Evolutionary conservation across 2,113 vertebrate species (phyloP).

Genomic region (Malurus elegans): DNA sequence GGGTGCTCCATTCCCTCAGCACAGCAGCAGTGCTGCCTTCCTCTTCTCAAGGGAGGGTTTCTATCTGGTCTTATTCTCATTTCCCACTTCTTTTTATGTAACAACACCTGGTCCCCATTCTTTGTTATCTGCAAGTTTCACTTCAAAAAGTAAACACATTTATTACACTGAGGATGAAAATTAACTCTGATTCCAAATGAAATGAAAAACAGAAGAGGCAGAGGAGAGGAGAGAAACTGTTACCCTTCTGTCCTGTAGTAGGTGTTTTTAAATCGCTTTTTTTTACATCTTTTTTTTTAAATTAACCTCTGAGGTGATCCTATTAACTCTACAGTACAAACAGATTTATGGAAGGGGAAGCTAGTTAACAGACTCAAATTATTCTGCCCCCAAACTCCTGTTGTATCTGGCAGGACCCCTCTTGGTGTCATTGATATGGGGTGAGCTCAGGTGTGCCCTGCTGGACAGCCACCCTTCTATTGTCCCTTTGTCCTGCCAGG

Average conservation of each 20-base stretch:
- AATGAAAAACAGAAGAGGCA: neutral
- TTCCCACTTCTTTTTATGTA: neutral
- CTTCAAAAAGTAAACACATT: neutral
- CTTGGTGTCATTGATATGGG: rapidly evolving
- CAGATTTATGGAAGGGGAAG: neutral
- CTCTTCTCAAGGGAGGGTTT: neutral
- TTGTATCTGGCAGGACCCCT: neutral
- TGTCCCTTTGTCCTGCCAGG: neutral
- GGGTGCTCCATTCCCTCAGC: rapidly evolving
- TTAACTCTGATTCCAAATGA: neutral
- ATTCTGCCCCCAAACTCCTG: neutral
- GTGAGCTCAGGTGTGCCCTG: neutral
- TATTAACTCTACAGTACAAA: neutral
- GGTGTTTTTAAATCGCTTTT: neutral
- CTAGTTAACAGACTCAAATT: neutral
- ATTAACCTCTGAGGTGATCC: neutral
- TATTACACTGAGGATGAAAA: neutral
- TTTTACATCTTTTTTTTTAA: neutral
- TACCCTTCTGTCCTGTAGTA: neutral
- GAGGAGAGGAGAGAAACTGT: neutral
- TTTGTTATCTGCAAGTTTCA: neutral
- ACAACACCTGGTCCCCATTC: neutral
- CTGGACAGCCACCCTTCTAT: neutral
- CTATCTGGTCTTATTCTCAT: neutral
- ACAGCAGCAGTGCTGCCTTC: neutral